phyloP scores from a whole-genome alignment of 2,888 invertebrate genomes.

The Mesopsocus fuscifrons region DNA sequence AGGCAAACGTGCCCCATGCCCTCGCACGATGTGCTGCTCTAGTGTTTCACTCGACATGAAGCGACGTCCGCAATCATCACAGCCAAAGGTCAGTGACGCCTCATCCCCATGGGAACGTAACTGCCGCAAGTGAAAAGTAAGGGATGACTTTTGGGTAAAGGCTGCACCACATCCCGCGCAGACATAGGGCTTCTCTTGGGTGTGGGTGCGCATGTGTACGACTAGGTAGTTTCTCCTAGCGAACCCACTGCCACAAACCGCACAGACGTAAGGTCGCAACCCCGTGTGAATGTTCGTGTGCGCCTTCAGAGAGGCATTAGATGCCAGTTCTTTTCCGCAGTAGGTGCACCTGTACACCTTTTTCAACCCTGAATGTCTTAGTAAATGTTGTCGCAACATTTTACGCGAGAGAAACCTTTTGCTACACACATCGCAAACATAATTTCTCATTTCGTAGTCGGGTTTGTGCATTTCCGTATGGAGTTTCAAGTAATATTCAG shows the following conservation, averaged over 20 bases:
- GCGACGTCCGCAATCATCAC: constrained; percentile 11
- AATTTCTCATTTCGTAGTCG: constrained; percentile 3
- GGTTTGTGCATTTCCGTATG: not conserved
- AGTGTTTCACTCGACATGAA: constrained; percentile 2
- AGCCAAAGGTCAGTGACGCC: constrained; percentile 11
- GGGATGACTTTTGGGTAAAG: constrained; percentile 18
- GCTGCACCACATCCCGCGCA: constrained; percentile 19
- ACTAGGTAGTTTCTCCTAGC: constrained; percentile 15
- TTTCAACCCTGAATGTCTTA: constrained; percentile 1
- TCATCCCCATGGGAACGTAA: not conserved
- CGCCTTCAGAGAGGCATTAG: constrained; percentile 11
- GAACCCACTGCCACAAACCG: constrained; percentile 17
- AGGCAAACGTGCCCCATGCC: not conserved
- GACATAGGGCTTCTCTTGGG: constrained; percentile 15
- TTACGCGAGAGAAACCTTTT: not conserved
- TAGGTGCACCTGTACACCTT: constrained; percentile 11
- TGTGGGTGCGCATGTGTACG: constrained; percentile 15
- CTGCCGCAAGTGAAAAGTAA: not conserved
- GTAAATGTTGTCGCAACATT: constrained; percentile 1
- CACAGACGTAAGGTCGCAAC: constrained; percentile 16
- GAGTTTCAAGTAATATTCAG: not conserved
- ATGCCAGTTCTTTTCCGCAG: constrained; percentile 12
- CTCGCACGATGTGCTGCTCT: not conserved
- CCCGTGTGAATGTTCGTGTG: constrained; percentile 14
- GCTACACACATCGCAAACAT: constrained; percentile 1